Percentiles rank a stretch among this genome's conserved stretches.
Evolutionary conservation across 2,113 vertebrate genomes (phyloP).

Genomic region (Isichthys henryi): DNA sequence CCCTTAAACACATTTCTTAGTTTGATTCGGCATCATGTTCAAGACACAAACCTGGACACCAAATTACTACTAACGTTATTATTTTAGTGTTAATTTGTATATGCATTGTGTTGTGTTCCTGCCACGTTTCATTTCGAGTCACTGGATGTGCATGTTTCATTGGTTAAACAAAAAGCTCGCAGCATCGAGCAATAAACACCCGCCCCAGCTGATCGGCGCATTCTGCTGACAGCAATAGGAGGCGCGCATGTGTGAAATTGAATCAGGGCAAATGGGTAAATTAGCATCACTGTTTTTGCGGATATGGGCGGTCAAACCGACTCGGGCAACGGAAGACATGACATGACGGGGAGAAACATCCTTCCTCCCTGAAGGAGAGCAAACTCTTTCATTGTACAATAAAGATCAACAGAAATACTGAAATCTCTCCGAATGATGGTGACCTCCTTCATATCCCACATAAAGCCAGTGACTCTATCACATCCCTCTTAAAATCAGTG

Average conservation of each 20-base stretch:
- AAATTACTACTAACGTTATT: neutral
- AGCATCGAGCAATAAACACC: neutral
- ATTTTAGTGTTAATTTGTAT: neutral
- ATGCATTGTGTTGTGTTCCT: neutral
- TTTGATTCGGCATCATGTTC: constrained; percentile 41
- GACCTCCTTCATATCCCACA: neutral
- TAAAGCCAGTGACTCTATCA: neutral
- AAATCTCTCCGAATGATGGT: neutral
- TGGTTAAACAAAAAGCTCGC: constrained; percentile 5
- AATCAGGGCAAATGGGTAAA: constrained; percentile 1
- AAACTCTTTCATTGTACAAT: neutral
- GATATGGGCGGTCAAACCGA: neutral
- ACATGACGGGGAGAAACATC: neutral
- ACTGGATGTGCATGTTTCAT: neutral
- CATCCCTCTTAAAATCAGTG: neutral
- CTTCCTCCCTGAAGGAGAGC: neutral
- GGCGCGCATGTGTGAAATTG: constrained; percentile 7
- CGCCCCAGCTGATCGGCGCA: neutral
- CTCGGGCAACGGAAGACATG: neutral
- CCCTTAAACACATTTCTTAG: constrained; percentile 32
- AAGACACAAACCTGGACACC: neutral
- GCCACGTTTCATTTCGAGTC: neutral
- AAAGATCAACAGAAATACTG: neutral
- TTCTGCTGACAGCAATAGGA: neutral
- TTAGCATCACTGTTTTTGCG: neutral